A percentile compares a stretch with the other conserved stretches of the same genome.
Conservation (phyloP, 1,140 invertebrate species). For the Hycleus phaleratus region DNA sequence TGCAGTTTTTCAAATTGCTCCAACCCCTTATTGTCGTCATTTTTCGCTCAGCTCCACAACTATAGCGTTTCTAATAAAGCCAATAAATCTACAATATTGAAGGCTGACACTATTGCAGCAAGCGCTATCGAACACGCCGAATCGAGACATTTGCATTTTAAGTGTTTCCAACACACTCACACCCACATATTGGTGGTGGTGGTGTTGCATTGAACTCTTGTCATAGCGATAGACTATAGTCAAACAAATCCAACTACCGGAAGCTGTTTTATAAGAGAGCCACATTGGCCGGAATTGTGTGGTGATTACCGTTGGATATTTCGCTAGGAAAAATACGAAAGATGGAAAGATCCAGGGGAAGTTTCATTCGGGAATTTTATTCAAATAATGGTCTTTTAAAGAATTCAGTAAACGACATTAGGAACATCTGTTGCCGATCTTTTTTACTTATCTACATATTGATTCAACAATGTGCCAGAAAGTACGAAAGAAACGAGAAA, state of each 20-base stretch:
- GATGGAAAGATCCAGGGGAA: too few species aligned
- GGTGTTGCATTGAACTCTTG: conserved; percentile 15
- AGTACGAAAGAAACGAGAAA: conserved; percentile 7
- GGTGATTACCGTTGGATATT: conserved; percentile 1
- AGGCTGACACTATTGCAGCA: conserved; percentile 1
- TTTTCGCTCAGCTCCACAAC: too few species aligned
- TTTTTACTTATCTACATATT: too few species aligned
- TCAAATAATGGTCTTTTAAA: conserved; percentile 8
- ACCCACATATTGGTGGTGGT: conserved; percentile 8
- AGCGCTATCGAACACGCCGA: conserved; percentile 3
- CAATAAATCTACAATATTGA: conserved; percentile 22
- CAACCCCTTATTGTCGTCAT: too few species aligned
- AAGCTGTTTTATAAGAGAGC: conserved; percentile 10
- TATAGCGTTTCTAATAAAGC: conserved; percentile 11
- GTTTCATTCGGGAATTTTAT: too few species aligned
- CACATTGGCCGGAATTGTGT: conserved; percentile 8
- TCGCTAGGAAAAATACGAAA: too few species aligned
- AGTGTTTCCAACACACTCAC: conserved; percentile 29
- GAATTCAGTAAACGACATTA: conserved; percentile 18
- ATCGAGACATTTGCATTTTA: conserved; percentile 34
- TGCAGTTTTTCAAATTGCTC: too few species aligned
- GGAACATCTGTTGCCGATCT: conserved; percentile 13
- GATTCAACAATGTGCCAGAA: background rate
- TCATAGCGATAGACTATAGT: background rate
- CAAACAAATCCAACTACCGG: conserved; percentile 3